These are phyloP conservation scores for Leuciscus idus DNA, from an alignment of 2,113 vertebrate species.

Conservation along the genomic window DNA sequence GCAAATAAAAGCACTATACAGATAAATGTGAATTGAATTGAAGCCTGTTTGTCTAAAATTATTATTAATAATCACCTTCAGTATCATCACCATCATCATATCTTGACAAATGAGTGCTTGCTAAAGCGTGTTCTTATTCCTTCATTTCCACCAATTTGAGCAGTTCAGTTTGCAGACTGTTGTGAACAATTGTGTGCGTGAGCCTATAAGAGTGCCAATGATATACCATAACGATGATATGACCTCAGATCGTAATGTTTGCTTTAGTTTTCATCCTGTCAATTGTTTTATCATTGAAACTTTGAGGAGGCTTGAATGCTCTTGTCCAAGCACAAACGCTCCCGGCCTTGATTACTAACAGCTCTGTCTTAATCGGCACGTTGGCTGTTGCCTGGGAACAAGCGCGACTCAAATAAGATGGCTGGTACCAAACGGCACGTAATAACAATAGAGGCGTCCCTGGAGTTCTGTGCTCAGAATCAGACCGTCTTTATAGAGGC, in stretches of 20 bases:
- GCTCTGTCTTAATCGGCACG: not conserved
- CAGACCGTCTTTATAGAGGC: constrained; percentile 71
- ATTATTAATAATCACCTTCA: not conserved
- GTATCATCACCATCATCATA: not conserved
- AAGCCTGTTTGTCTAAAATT: too few species aligned
- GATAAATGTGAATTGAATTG: too few species aligned
- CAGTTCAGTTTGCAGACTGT: not conserved
- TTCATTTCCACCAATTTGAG: not conserved
- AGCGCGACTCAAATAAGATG: not conserved
- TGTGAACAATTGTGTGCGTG: not conserved
- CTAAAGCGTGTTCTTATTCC: not conserved
- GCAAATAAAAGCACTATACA: too few species aligned
- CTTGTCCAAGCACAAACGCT: not conserved
- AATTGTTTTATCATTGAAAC: not conserved
- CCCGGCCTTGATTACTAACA: not conserved
- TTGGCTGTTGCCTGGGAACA: constrained; percentile 10
- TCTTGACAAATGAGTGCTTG: not conserved
- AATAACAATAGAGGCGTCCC: constrained; percentile 74
- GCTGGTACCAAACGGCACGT: constrained; percentile 51
- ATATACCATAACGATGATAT: too few species aligned
- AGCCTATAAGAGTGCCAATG: not conserved
- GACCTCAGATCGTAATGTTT: not conserved
- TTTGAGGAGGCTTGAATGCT: not conserved
- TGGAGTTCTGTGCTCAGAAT: constrained; percentile 69
- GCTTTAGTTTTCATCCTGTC: not conserved